Base-by-base conservation (phyloP, 2,113 vertebrate genomes). In the Hemicordylus capensis region DNA sequence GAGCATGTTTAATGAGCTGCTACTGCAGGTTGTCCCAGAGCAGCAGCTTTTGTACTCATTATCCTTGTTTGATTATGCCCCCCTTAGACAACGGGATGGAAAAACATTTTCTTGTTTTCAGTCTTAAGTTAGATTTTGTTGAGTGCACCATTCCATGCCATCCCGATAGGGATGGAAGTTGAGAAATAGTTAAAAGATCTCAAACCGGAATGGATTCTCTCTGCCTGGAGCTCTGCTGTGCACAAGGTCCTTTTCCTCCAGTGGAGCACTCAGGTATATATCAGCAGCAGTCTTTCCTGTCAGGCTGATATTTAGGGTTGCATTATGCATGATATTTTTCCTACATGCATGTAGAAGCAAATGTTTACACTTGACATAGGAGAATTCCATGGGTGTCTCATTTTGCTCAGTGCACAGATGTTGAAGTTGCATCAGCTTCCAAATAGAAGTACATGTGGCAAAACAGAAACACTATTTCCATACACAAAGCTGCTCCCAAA, bases 21-120 rank as follows among this genome's bases (percentile, higher is more conserved):
- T 90, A 24, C 87, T 90, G 89, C 76, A 37, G n/a, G 90, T 86
- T 92, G 88, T 93, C 93, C 87, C 91, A 91, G 80, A 83, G 93
- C 90, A 51, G 72, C 85, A 89, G 78, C 83, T 93, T 93, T 80
- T 0, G 0, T 73, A 89, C 83, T 87, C 1, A 0, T 88, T 93
- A 87, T 84, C 86, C 76, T 93, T 84, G 72, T 89, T 83, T 76
- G 56, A 91, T 91, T 61, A 3, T 85, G 76, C 86, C 90, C 86
- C 89, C 87, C 88, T 92, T 90, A 85, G 85, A 64, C 73, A 81
- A 85, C 70, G 82, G 83, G 78, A 61, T 88, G 80, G n/a, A n/a
- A 0, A 0, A 56, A 90, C 76, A 80, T 89, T 85, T 85, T 81
- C 64, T 85, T 92, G 67, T 93, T 93, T 94, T 83, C 87, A 72